Percentiles rank a stretch among this genome's conserved stretches.
These are phyloP conservation scores for Peromyscus melanophrys DNA, from an alignment of 2,797 vertebrate genomes.

Conservation along the genomic window DNA sequence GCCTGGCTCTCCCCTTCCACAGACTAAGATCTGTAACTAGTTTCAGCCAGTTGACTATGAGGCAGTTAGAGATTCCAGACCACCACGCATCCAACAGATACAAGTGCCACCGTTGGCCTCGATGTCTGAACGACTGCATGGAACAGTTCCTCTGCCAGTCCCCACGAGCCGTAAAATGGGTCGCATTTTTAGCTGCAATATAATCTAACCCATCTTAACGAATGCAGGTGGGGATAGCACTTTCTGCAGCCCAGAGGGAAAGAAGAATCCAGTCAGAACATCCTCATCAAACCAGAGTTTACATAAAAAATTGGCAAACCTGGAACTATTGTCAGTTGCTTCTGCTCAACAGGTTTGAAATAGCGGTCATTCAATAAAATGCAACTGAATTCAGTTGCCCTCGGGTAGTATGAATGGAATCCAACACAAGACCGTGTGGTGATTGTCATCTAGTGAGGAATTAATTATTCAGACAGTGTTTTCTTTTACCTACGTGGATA, in stretches of 20 bases:
- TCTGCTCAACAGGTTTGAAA: not conserved
- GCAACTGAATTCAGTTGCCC: not conserved
- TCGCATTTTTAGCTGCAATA: not conserved
- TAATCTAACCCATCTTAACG: not conserved
- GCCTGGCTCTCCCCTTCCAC: not conserved
- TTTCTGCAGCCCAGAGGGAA: not conserved
- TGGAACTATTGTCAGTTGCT: not conserved
- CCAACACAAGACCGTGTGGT: not conserved
- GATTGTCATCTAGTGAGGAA: conserved; percentile 56
- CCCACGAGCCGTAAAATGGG: not conserved
- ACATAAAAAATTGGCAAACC: not conserved
- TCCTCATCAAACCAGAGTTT: not conserved
- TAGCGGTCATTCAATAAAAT: not conserved
- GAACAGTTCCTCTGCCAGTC: not conserved
- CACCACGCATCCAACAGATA: not conserved
- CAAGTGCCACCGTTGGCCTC: not conserved
- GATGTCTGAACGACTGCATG: not conserved
- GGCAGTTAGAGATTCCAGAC: not conserved
- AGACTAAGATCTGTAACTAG: not conserved
- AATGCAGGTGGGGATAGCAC: not conserved
- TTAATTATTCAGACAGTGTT: not conserved
- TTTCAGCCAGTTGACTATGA: not conserved
- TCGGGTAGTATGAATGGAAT: fast-evolving
- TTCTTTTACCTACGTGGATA: not conserved
- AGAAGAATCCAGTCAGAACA: not conserved